Percentiles rank a stretch among this genome's conserved stretches.
phyloP scores from a whole-genome alignment of 2,888 invertebrate genomes.

The Nasonia oneida region DNA sequence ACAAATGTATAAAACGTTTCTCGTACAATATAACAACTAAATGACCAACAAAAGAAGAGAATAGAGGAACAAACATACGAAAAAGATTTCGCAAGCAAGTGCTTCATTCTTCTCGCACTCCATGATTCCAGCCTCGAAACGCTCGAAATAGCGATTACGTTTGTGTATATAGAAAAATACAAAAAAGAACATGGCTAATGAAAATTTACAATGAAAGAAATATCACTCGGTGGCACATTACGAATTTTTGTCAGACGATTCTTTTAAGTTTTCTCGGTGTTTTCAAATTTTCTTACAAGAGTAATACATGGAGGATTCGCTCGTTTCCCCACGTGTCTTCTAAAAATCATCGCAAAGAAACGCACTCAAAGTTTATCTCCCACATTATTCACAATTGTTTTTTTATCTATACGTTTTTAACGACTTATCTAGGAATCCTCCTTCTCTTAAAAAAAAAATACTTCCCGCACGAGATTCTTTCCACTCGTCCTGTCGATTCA shows the following conservation, averaged over 20 bases:
- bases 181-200: constrained; percentile 61
- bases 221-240: constrained; percentile 57
- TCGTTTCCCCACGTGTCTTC: not conserved
- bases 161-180: constrained; percentile 61
- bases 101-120: constrained; percentile 28
- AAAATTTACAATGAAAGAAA: constrained; percentile 62
- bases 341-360: not conserved
- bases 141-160: constrained; percentile 38
- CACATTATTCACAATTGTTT: not conserved
- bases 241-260: constrained; percentile 33
- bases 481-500: not conserved
- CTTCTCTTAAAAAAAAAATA: not conserved
- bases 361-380: not conserved
- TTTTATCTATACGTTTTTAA: not conserved
- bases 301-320: not conserved
- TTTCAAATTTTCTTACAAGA: not conserved
- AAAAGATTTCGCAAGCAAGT: constrained; percentile 43
- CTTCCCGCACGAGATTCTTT: not conserved
- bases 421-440: not conserved
- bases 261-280: not conserved
- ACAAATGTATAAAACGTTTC: constrained; percentile 34
- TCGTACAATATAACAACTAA: constrained; percentile 7
- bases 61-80: constrained; percentile 14
- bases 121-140: constrained; percentile 4
- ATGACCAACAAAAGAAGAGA: constrained; percentile 10